Conservation (phyloP, 2,797 vertebrate genomes). For the Pogoniulus pusillus region DNA sequence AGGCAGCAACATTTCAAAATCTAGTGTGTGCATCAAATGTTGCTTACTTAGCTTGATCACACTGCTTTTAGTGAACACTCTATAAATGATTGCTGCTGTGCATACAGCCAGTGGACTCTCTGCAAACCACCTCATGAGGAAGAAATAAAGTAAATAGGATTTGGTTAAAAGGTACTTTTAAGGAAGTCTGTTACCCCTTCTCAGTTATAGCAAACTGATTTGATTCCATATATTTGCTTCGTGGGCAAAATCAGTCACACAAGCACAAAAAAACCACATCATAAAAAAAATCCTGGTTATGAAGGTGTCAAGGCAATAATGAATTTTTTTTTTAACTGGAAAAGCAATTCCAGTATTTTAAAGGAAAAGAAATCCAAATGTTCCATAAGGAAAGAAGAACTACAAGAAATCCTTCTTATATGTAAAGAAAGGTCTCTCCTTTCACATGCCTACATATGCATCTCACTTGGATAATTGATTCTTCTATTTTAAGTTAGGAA, state of each 20-base stretch:
- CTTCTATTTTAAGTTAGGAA: background rate
- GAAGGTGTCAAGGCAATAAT: background rate
- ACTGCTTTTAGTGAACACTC: background rate
- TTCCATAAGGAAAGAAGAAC: background rate
- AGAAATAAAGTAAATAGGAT: background rate
- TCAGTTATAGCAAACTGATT: background rate
- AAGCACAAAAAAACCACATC: background rate
- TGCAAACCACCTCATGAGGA: background rate
- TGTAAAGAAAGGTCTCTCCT: background rate
- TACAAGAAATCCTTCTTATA: background rate
- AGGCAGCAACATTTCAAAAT: conserved; percentile 37
- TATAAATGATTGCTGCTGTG: background rate
- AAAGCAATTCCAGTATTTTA: background rate
- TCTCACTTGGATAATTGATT: background rate
- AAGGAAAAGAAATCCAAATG: background rate
- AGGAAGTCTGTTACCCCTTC: background rate
- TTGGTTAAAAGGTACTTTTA: background rate
- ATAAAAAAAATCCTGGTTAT: background rate
- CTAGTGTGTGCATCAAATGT: background rate
- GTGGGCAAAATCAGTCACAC: background rate
- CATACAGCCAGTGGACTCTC: background rate
- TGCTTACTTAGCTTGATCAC: conserved; percentile 17
- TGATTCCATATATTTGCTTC: background rate
- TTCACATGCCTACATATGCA: background rate
- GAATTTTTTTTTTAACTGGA: background rate